Evolutionary conservation across 2,888 invertebrate genomes (phyloP), one percentile per base, ranked within the genome.

Genomic region (Hypsopygia costalis): DNA sequence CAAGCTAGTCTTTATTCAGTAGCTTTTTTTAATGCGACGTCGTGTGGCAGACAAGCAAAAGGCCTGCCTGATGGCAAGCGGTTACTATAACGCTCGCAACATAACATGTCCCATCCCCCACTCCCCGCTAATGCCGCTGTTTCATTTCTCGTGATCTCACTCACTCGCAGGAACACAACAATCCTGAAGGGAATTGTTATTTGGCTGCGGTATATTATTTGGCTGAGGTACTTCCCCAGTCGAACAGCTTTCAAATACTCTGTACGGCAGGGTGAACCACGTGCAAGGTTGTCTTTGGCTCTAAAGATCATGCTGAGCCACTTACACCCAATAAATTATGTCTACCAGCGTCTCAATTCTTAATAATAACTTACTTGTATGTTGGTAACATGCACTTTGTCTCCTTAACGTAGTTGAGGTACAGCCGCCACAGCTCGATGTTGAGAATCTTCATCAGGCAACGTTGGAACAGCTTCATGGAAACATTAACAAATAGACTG

Each of bases 391-490:
- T 94, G 36, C 97, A 94, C 78, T 98, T 98, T 1, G 99, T 99
- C 75, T 99, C 99, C 87, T 98, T 97, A 25, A 99, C 98, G 82
- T 99, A 99, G 58, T 95, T 95, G 45, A 99, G 92, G 83, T 99
- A 99, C 40, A 98, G 91, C 74, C 98, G 95, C 99, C 99, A 99
- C 51, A 99, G 89, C 78, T 99, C 99, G 52, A 99, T 99, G 88
- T 99, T 98, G 45, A 99, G 92, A 55, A 99, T 98, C 92, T 98
- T 98, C 90, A 98, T 97, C 42, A 99, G 92, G 81, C 98, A 99
- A 56, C 98, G 91, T 91, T 98, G 97, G 90, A 99, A 99, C 56
- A 99, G 91, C 95, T 98, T 89, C 38, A 36, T 36, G 34, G 21
- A 40, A 27, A 48, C 39, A 44, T 11, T 25, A n/a, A 43, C n/a